Evolutionary conservation across 2,888 invertebrate genomes (phyloP), one percentile per base, ranked within the genome.

Genomic region (Drosophila nigricruria): DNA sequence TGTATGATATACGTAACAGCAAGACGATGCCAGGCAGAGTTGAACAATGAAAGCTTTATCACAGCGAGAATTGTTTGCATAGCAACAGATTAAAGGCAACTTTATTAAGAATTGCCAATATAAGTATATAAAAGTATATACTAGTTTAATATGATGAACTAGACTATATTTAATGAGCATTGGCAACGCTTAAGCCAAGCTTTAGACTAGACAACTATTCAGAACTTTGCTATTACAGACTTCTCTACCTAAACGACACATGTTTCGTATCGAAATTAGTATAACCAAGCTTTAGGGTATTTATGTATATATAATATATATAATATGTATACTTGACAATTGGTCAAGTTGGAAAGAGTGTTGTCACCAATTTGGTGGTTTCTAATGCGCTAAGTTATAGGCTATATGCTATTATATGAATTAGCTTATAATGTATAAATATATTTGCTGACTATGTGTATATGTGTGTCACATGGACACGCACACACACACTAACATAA

Each of bases 401-500:
- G 38, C 66, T 43, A 61, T 49, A 52, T 73, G 62, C 57, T 42
- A 50, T 16, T 47, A 63, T 32, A 45, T 70, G 58, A 50, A 60
- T 36, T 59, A 30, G 40, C 32, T 23, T 36, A 25, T 64, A 45
- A n/a, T 53, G 14, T 6, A 20, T 16, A 6, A 30, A 12, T 4
- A 30, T 59, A 18, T 25, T 40, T 42, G 16, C 57, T 56, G 42
- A 58, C 47, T 66, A 54, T 58, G 54, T 62, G 63, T 61, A 62
- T 49, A 62, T 49, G 65, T 73, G 45, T 47, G 38, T 45, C 50
- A 50, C 49, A 58, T 40, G 12, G 20, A 56, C 57, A 43, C 56
- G 61, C 67, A 54, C 62, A 59, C 64, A 50, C 58, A 64, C 59
- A 65, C 63, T 12, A 52, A 52, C 70, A 81, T 89, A 84, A 84